A percentile compares a stretch with the other conserved stretches of the same genome.
Evolutionary conservation across 1,140 invertebrate species (phyloP).

Genomic region (Drosophila mayri): DNA sequence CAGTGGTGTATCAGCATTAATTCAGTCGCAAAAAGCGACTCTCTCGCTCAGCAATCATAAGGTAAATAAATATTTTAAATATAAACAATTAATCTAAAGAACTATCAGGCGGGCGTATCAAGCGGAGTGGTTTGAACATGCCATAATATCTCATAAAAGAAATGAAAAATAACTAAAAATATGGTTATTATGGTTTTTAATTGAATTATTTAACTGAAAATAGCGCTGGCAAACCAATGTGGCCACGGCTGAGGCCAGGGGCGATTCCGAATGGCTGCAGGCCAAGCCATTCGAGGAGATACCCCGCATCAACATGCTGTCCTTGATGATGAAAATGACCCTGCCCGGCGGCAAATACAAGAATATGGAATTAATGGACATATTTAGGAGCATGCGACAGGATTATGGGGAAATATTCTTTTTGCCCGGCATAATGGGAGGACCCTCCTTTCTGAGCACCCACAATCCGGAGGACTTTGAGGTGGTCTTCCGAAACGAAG

Average conservation of each 20-base stretch:
- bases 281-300: conserved; percentile 56
- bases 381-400: conserved; percentile 33
- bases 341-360: conserved; percentile 74
- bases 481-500: conserved; percentile 68
- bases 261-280: conserved; percentile 46
- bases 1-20: conserved; percentile 24
- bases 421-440: conserved; percentile 61
- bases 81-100: conserved; percentile 12
- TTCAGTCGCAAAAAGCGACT: conserved; percentile 29
- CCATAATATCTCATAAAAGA: not conserved
- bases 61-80: conserved; percentile 12
- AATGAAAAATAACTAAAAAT: not conserved
- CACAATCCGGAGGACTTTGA: conserved; percentile 75
- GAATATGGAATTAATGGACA: conserved; percentile 47
- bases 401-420: conserved; percentile 65
- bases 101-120: not conserved
- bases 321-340: conserved; percentile 34
- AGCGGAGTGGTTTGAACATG: not conserved
- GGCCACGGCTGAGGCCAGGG: conserved; percentile 20
- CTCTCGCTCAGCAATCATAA: conserved; percentile 16
- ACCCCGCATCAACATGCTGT: conserved; percentile 16
- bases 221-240: conserved; percentile 62
- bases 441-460: conserved; percentile 41
- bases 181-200: not conserved
- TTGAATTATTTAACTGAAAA: too few relatives aligned